Evolutionary conservation across 2,113 vertebrate species (phyloP), one percentile per base, ranked within the genome.

Genomic region (Phalacrocorax pelagicus): DNA sequence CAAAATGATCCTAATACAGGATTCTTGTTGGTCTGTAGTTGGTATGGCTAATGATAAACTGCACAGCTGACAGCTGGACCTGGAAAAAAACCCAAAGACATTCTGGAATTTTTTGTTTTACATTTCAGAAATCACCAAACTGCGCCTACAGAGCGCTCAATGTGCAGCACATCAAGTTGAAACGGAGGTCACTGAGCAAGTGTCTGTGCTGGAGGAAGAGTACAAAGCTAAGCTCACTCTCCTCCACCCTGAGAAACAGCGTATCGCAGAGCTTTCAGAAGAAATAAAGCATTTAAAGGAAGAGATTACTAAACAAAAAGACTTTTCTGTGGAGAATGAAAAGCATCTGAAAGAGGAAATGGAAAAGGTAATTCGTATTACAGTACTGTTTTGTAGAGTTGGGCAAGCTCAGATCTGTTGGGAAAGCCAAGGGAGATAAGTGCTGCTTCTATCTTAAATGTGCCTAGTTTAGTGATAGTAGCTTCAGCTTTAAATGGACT

Each of bases 111-210:
- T 57, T 42, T 42, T 42, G 11, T 42, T 42, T 42, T 42, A 38
- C 42, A 42, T 42, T 12, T 42, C 42, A 99, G 99, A 99, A 26
- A 97, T 99, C 3, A 92, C 98, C 24, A 97, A 46, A 67, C 55
- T 98, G 18, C 95, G 38, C 29, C 89, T 98, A 18, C 98, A 95
- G 80, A 91, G 86, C 15, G 96, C 79, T 30, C 96, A 97, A 57
- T 98, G 99, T 5, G 88, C 88, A 26, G 98, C 97, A 4, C 55
- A 49, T 27, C 98, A 98, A 72, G 97, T 98, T 34, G 98, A 99
- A 92, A 58, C 90, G 5, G 98, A 98, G 86, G 97, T 98, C 54
- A 96, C 97, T 13, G 97, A 98, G 63, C 93, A 57, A 71, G 82
- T 96, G 54, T 95, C 96, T 96, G 81, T 62, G 80, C 82, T 98